phyloP scores from a whole-genome alignment of 2,888 invertebrate genomes.

The Formica aserva region DNA sequence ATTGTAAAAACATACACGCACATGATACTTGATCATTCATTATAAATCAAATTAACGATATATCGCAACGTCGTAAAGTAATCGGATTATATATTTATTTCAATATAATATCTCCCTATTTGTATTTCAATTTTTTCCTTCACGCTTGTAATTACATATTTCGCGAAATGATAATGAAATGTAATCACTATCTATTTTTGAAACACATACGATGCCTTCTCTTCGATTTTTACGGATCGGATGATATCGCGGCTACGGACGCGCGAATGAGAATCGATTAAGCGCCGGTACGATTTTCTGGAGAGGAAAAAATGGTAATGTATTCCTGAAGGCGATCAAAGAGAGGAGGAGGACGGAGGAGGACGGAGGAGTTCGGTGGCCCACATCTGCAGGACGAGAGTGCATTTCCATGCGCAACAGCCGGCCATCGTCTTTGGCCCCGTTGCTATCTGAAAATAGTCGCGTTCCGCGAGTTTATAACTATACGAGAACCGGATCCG shows the following conservation, averaged over 20 bases:
- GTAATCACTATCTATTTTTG: not conserved
- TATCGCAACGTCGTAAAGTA: not conserved
- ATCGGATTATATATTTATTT: not conserved
- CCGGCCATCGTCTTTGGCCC: conserved; percentile 27
- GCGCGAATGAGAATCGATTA: conserved; percentile 33
- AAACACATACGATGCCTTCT: not conserved
- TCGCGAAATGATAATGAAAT: not conserved
- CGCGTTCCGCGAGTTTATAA: conserved; percentile 40
- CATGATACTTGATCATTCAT: conserved; percentile 14
- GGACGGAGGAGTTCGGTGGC: not conserved
- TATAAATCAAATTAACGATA: conserved; percentile 43
- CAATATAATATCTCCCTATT: not conserved
- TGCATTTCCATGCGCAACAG: conserved; percentile 38
- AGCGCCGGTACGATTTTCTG: conserved; percentile 25
- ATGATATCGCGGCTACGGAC: conserved; percentile 17
- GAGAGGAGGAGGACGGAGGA: not conserved
- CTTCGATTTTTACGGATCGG: conserved; percentile 17
- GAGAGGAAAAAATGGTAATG: conserved; percentile 32
- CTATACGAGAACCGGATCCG: conserved; percentile 7
- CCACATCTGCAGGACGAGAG: conserved; percentile 28
- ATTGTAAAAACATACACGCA: conserved; percentile 1
- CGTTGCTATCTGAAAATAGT: conserved; percentile 29
- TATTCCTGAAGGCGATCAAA: conserved; percentile 38
- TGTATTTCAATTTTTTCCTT: not conserved
- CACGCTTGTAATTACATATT: not conserved